A percentile compares a stretch with the other conserved stretches of the same genome.
Conservation (phyloP, 53 echinoderm and acorn worm genomes). For the Arbacia lixula region DNA sequence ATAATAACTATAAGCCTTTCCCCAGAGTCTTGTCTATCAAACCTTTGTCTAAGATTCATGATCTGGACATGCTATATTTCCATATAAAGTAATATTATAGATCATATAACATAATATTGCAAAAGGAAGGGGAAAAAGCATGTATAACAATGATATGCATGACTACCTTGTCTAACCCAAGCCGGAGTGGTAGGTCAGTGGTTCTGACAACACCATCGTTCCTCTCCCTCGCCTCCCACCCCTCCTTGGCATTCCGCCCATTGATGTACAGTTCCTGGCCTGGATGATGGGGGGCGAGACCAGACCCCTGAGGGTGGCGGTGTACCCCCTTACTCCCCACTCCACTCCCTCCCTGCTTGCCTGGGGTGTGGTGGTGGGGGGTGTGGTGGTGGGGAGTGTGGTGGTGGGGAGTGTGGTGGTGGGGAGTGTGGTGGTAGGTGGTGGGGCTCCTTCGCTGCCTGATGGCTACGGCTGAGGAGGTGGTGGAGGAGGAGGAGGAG, state of each 20-base stretch:
- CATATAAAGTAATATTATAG: no score
- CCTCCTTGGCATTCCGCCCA: slow-evolving; percentile 17
- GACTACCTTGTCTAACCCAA: slow-evolving; percentile 60
- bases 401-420: background rate
- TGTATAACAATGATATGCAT: background rate
- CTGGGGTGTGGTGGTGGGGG: background rate
- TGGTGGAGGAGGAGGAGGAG: background rate
- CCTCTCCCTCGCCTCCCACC: slow-evolving; percentile 4
- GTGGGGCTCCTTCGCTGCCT: no score
- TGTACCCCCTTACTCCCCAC: background rate
- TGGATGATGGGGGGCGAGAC: background rate
- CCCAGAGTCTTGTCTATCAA: no score
- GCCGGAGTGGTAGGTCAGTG: slow-evolving; percentile 39
- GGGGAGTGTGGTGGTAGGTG: background rate
- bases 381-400: background rate
- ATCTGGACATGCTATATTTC: no score
- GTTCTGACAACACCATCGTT: slow-evolving; percentile 2
- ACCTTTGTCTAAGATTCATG: no score
- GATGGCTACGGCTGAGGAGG: no score
- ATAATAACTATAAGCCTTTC: no score
- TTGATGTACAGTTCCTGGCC: slow-evolving; percentile 3
- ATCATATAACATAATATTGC: no score
- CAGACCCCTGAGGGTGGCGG: no score
- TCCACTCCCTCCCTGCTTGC: slow-evolving; percentile 8
- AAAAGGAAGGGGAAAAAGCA: background rate